Conservation (phyloP, 2,113 vertebrate species). For the Heteronetta atricapilla region DNA sequence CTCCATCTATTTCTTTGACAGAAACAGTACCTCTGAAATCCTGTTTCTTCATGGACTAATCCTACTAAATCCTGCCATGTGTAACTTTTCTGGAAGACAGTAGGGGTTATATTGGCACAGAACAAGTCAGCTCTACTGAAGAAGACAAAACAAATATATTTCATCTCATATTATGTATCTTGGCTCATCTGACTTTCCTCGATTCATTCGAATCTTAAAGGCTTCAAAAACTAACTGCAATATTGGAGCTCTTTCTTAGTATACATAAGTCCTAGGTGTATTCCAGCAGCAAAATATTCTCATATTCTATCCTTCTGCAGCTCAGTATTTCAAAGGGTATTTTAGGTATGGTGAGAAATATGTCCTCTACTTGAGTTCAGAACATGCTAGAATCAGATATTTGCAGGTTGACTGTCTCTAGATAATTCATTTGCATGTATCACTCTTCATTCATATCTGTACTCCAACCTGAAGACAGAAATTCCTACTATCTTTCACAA, state of each 20-base stretch:
- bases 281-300: not conserved
- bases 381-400: not conserved
- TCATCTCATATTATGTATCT: not conserved
- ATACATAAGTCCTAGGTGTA: not conserved
- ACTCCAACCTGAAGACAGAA: not conserved
- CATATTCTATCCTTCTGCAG: not conserved
- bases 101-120: not conserved
- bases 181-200: not conserved
- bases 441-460: not conserved
- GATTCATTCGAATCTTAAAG: not conserved
- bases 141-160: not conserved
- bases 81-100: not conserved
- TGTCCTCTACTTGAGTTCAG: not conserved
- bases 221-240: not conserved
- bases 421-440: not conserved
- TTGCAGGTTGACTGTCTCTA: not conserved
- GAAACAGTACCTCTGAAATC: not conserved
- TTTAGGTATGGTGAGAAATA: not conserved
- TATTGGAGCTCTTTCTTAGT: not conserved
- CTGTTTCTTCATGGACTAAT: not conserved
- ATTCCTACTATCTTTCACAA: not conserved
- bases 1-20: not conserved
- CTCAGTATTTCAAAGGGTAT: not conserved
- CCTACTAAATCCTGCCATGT: not conserved
- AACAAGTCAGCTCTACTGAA: not conserved